These are phyloP conservation scores for Mechanitis messenoides DNA, from an alignment of 2,888 invertebrate genomes.

Conservation along the genomic window DNA sequence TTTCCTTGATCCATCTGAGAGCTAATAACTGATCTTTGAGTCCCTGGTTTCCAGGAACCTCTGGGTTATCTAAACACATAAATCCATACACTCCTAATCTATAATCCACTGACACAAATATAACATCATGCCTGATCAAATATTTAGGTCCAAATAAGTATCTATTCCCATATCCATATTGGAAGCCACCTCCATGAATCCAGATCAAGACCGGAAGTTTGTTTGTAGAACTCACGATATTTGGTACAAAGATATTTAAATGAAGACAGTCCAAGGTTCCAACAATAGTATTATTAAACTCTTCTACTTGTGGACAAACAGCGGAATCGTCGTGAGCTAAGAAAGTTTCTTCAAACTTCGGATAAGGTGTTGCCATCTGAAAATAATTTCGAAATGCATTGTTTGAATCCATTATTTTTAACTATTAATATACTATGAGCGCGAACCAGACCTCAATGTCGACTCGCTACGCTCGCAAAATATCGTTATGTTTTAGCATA, in stretches of 20 bases:
- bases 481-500: no score
- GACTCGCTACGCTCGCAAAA: no score
- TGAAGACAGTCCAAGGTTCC: conserved; percentile 75
- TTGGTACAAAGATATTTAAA: conserved; percentile 77
- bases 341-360: conserved; percentile 40
- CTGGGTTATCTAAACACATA: conserved; percentile 46
- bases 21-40: conserved; percentile 52
- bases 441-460: no score
- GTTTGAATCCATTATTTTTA: no score
- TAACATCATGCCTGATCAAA: conserved; percentile 46
- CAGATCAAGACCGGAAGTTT: conserved; percentile 51
- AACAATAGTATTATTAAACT: conserved; percentile 37
- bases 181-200: conserved; percentile 55
- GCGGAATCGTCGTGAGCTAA: conserved; percentile 41
- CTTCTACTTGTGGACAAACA: conserved; percentile 47
- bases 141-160: conserved; percentile 40
- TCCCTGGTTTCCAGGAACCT: conserved; percentile 53
- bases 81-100: conserved; percentile 55
- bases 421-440: no score
- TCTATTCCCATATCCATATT: conserved; percentile 42
- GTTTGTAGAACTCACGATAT: conserved; percentile 27
- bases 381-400: conserved; percentile 24
- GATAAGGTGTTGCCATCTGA: conserved; percentile 38
- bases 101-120: conserved; percentile 53
- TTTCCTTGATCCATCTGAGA: conserved; percentile 49